A percentile compares a stretch with the other conserved stretches of the same genome.
phyloP scores from a whole-genome alignment of 35 echinoderm and acorn worm species.

The Amphiura filiformis region DNA sequence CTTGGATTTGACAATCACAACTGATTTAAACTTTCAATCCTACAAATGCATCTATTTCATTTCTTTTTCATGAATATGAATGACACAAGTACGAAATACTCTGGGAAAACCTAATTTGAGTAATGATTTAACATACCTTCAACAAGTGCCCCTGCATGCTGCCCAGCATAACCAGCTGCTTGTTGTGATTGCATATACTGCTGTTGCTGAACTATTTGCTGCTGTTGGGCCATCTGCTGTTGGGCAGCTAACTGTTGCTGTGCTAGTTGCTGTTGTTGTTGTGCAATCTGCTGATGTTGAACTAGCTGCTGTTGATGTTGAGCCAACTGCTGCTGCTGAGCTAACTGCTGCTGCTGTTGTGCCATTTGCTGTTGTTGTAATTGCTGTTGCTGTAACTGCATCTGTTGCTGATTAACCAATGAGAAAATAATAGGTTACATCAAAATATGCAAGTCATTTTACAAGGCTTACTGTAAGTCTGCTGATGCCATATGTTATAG shows the following conservation, averaged over 20 bases:
- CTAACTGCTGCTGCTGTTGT: conserved; percentile 36
- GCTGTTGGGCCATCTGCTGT: conserved; percentile 25
- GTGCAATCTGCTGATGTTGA: conserved; percentile 19
- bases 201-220: conserved; percentile 43
- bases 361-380: conserved; percentile 31
- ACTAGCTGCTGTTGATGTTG: conserved; percentile 44
- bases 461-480: too few species aligned
- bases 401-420: conserved; percentile 53
- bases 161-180: conserved; percentile 2
- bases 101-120: too few species aligned
- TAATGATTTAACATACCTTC: neutral
- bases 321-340: conserved; percentile 58
- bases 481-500: too few species aligned
- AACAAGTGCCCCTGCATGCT: conserved; percentile 60
- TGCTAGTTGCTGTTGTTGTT: conserved; percentile 27
- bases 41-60: too few species aligned
- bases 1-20: too few species aligned
- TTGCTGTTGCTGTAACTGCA: conserved; percentile 42
- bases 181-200: conserved; percentile 52
- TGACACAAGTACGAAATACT: too few species aligned
- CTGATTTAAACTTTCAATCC: too few species aligned
- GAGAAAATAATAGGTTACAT: too few species aligned
- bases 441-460: too few species aligned
- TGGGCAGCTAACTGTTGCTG: conserved; percentile 40
- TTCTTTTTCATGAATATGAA: too few species aligned